Percentiles rank a stretch among this genome's conserved stretches.
Evolutionary conservation across 2,888 invertebrate species (phyloP).

Genomic region (Aporophyla lueneburgensis): DNA sequence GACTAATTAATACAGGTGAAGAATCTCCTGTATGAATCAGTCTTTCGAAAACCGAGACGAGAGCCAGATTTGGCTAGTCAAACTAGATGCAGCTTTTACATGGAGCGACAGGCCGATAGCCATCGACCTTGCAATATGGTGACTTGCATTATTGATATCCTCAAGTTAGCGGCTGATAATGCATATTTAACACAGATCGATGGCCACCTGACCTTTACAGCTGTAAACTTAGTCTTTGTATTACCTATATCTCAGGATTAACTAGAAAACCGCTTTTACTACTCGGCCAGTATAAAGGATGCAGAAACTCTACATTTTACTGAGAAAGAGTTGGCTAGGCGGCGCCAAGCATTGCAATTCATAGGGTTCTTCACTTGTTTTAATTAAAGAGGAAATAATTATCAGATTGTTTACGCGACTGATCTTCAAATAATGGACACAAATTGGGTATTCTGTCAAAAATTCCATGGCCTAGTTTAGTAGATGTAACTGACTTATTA

Average conservation of each 20-base stretch:
- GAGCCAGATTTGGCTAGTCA: not conserved
- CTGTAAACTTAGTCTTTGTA: not conserved
- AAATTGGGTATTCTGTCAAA: not conserved
- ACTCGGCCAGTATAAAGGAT: not conserved
- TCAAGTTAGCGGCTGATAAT: conserved; percentile 20
- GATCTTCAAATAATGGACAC: not conserved
- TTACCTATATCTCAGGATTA: not conserved
- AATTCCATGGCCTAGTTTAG: not conserved
- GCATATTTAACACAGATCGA: conserved; percentile 28
- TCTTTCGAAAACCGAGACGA: not conserved
- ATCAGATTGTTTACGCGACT: conserved; percentile 40
- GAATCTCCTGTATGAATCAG: not conserved
- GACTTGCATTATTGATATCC: conserved; percentile 9
- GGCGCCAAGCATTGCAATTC: conserved; percentile 42
- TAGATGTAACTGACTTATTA: not conserved
- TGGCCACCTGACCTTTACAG: conserved; percentile 28
- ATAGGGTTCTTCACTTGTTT: conserved; percentile 30
- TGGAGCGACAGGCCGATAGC: not conserved
- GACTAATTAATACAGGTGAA: not conserved
- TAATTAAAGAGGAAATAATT: conserved; percentile 39
- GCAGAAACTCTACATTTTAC: conserved; percentile 9
- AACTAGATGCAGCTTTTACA: not conserved
- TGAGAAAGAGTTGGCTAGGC: conserved; percentile 26
- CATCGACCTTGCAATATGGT: conserved; percentile 1
- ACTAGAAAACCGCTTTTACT: conserved; percentile 23